Conservation (phyloP, 2,888 invertebrate species). For the Andrena chrysosceles region DNA sequence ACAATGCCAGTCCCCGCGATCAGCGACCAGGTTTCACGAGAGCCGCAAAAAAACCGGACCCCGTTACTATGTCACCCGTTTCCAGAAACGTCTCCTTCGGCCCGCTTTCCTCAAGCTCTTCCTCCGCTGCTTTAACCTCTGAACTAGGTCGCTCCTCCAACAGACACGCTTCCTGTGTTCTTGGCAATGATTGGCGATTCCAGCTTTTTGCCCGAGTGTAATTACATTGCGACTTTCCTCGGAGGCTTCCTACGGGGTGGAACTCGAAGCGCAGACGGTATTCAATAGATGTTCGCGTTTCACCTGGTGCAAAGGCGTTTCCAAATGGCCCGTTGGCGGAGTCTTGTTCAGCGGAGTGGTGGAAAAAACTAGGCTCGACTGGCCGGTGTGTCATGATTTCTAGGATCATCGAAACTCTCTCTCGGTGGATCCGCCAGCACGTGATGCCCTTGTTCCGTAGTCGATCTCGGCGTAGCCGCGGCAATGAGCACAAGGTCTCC, state of each 20-base stretch:
- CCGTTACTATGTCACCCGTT: constrained; percentile 60
- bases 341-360: background rate
- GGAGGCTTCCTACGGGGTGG: too few species aligned
- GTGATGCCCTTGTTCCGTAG: constrained; percentile 59
- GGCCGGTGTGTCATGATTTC: constrained; percentile 59
- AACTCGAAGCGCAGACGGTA: too few species aligned
- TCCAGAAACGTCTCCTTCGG: constrained; percentile 35
- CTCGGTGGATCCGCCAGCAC: constrained; percentile 31
- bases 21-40: constrained; percentile 27
- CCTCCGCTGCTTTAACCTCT: background rate
- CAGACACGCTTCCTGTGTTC: background rate
- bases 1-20: constrained; percentile 30
- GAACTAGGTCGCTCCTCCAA: background rate
- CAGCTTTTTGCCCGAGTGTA: too few species aligned
- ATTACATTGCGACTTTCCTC: too few species aligned
- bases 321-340: too few species aligned
- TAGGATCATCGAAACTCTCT: constrained; percentile 70
- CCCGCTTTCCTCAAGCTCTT: constrained; percentile 25
- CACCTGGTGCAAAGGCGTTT: too few species aligned
- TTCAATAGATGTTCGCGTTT: too few species aligned
- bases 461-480: constrained; percentile 46
- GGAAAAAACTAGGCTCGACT: constrained; percentile 49
- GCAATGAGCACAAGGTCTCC: constrained; percentile 66
- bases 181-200: too few species aligned
- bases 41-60: constrained; percentile 59